Evolutionary conservation across 2,113 vertebrate species (phyloP).

Genomic region (Thunnus thynnus): DNA sequence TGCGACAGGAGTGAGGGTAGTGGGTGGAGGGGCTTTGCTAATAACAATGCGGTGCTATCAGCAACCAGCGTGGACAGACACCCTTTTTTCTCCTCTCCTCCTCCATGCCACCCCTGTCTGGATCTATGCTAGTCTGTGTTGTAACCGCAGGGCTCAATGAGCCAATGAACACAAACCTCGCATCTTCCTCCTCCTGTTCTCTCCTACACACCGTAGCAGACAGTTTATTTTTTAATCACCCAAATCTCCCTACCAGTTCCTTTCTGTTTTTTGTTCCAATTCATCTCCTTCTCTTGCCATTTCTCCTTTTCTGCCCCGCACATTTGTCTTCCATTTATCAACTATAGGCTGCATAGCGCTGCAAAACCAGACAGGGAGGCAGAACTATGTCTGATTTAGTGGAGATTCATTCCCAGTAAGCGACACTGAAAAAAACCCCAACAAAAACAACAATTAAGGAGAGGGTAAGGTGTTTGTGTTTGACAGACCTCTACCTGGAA

Average conservation of each 20-base stretch:
- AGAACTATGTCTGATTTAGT: constrained; percentile 23
- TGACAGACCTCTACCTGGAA: background rate
- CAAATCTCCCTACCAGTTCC: constrained; percentile 8
- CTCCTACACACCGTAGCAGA: constrained; percentile 4
- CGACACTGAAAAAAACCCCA: background rate
- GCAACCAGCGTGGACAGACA: constrained; percentile 65
- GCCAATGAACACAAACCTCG: constrained; percentile 17
- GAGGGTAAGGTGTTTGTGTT: background rate
- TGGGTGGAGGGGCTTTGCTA: constrained; percentile 78
- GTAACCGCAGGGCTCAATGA: constrained; percentile 25
- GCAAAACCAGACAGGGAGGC: constrained; percentile 30
- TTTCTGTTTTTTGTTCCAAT: constrained; percentile 11
- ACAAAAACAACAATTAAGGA: background rate
- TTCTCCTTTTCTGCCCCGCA: constrained; percentile 38
- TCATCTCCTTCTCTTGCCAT: constrained; percentile 1
- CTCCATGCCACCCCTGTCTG: constrained; percentile 45
- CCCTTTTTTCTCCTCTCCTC: constrained; percentile 33
- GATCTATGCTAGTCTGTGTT: constrained; percentile 21
- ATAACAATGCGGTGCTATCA: constrained; percentile 78
- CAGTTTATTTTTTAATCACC: constrained; percentile 6
- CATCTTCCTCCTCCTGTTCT: constrained; percentile 9
- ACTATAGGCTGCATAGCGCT: constrained; percentile 1
- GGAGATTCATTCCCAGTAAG: background rate
- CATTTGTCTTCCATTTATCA: constrained; percentile 24
- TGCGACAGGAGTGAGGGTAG: constrained; percentile 73